phyloP scores from a whole-genome alignment of 2,888 invertebrate genomes.

The Diarsia mendica region DNA sequence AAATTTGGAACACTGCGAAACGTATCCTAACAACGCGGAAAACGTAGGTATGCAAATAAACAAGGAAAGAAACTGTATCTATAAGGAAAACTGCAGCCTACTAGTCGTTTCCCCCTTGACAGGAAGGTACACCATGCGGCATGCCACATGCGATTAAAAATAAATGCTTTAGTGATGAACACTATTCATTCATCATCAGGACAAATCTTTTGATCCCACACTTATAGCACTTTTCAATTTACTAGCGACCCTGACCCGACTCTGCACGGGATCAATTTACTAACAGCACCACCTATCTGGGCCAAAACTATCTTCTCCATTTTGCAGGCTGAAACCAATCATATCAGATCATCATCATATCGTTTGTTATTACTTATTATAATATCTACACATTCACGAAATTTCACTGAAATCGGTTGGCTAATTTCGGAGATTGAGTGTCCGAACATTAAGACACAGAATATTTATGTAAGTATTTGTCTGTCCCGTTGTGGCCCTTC shows the following conservation, averaged over 20 bases:
- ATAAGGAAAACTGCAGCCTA: constrained; percentile 32
- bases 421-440: not conserved
- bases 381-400: not conserved
- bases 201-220: not conserved
- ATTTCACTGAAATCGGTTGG: not conserved
- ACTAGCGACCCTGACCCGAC: not conserved
- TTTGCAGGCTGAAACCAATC: not conserved
- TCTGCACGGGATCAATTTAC: not conserved
- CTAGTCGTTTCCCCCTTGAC: constrained; percentile 9
- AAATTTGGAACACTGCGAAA: not conserved
- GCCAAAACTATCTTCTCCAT: not conserved
- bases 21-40: constrained; percentile 8
- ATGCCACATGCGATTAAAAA: not conserved
- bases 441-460: not conserved
- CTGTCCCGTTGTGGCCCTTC: too few relatives aligned
- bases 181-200: not conserved
- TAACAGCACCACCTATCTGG: not conserved
- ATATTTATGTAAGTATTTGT: not conserved
- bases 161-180: not conserved
- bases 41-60: not conserved
- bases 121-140: too few relatives aligned
- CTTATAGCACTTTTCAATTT: not conserved
- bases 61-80: constrained; percentile 25
- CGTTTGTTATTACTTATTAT: too few relatives aligned
- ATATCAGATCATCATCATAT: not conserved